Base-by-base conservation (phyloP, 2,888 invertebrate species). In the Anthophora plumipes region DNA sequence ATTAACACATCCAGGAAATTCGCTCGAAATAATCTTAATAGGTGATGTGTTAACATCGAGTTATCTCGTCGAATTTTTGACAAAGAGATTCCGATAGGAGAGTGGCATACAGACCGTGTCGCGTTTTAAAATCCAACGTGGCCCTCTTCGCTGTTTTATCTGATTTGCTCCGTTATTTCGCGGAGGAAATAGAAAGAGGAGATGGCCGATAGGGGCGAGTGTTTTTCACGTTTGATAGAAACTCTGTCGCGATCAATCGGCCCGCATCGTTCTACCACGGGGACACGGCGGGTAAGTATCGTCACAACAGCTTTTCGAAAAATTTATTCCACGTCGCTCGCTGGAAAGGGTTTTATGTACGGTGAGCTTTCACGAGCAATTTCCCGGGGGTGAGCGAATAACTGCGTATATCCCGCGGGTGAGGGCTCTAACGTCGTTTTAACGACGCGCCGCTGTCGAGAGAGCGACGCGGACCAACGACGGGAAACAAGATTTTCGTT, bases 351-450 rank as follows among this genome's bases (percentile, higher is more conserved):
- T 67, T 78, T 83, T 61, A 71, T 64, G 46, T 60, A 68, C 54
- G 67, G 63, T 68, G 68, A 74, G 78, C 73, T 83, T 82, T 69
- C 83, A 75, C 71, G 71, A 78, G 74, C 83, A 75, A 82, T 83
- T 83, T 82, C 83, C 75, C 74, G 74, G 20, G 74, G 78, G 80
- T 63, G 66, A 60, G 52, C 63, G 78, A 78, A 78, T 78, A 83
- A 78, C 83, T 83, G 78, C 71, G 67, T 74, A 50, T 74, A 77
- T 82, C 71, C 61, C 71, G 54, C 39, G 61, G 63, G 61, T 50
- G 75, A 60, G 68, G 73, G 60, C 59, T 67, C 74, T 83, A 78
- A 75, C 74, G 67, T 82, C 74, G 71, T 83, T 82, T 83, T 82
- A 83, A 83, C 83, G 83, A 77, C 67, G 66, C 57, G 37, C 17